Evolutionary conservation across 2,113 vertebrate species (phyloP).

Genomic region (Mellivora capensis): DNA sequence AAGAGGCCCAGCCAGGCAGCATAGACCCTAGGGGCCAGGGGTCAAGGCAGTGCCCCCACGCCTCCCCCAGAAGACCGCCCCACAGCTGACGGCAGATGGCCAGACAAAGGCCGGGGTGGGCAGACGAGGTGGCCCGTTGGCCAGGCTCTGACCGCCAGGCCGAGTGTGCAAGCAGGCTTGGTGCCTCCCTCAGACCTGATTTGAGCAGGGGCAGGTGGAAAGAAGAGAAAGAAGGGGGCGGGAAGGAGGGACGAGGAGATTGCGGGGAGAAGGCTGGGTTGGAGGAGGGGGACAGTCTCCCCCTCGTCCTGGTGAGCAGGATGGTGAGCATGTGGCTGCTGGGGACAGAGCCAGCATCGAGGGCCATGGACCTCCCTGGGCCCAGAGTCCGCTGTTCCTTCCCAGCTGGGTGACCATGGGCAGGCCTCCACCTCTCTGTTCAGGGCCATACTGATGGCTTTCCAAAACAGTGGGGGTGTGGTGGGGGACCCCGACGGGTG

Average conservation of each 20-base stretch:
- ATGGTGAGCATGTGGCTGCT: fast-evolving
- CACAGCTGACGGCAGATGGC: slow-evolving; percentile 49
- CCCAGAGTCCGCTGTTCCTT: background rate
- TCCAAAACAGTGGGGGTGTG: background rate
- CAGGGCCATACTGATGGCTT: background rate
- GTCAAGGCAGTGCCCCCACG: background rate
- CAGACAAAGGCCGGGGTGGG: slow-evolving; percentile 39
- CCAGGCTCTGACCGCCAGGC: background rate
- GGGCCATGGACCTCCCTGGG: background rate
- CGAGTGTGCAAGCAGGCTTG: background rate
- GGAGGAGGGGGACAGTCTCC: background rate
- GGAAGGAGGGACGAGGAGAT: background rate
- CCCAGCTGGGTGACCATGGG: background rate
- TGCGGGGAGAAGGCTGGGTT: background rate
- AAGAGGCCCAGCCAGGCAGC: background rate
- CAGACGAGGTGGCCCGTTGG: background rate
- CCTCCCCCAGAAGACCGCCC: background rate
- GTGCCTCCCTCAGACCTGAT: background rate
- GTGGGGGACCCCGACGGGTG: no score
- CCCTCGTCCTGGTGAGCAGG: background rate
- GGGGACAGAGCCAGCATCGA: background rate
- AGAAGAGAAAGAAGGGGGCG: no score
- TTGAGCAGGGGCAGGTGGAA: background rate
- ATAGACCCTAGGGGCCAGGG: background rate
- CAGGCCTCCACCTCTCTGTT: background rate